Base-by-base conservation (phyloP, 1,140 invertebrate genomes). In the Ctenoplectra terminalis region DNA sequence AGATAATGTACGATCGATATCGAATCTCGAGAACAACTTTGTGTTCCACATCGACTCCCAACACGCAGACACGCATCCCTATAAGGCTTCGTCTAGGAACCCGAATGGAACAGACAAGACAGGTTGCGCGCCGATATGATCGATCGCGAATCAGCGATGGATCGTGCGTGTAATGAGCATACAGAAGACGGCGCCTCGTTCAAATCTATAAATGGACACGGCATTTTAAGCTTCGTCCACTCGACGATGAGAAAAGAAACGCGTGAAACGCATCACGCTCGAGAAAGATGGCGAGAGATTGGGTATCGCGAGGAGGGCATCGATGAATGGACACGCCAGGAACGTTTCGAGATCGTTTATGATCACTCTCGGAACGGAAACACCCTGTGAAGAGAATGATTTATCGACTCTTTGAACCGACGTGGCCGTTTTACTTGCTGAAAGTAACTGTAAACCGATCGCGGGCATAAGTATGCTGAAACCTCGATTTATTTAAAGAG, bases 1-100 rank as follows among this genome's bases (percentile, higher is more conserved):
- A 56, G 52, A 15, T 73, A 71, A 85, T 80, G 73, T 84, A 46
- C 8, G 29, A 37, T 61, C 23, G 77, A 74, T 46, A 40, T 37
- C 60, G 13, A 46, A 52, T 17, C 63, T 17, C 23, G 43, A 40
- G 2, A 31, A 63, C 61, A 52, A 37, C 73, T 76, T 50, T 34
- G 48, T 46, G 61, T 50, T 29, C 20, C 43, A 9, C 13, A 15
- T 23, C 40, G 78, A 46, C 43, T 64, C 17, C 29, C 58, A 56
- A 31, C 40, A 31, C 46, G 31, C 40, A 43, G 48, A 29, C 6
- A 2, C 11, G 34, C 23, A 60, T 26, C 64, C 80, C 52, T 82
- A 61, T 69, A 82, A 77, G 80, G 80, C 73, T 77, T 82, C 80
- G 73, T 77, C 63, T 82, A 82, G 61, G 43, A 76, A 70, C 34